A percentile compares a stretch with the other conserved stretches of the same genome.
Evolutionary conservation across 2,797 vertebrate species (phyloP).

Genomic region (Labroides dimidiatus): DNA sequence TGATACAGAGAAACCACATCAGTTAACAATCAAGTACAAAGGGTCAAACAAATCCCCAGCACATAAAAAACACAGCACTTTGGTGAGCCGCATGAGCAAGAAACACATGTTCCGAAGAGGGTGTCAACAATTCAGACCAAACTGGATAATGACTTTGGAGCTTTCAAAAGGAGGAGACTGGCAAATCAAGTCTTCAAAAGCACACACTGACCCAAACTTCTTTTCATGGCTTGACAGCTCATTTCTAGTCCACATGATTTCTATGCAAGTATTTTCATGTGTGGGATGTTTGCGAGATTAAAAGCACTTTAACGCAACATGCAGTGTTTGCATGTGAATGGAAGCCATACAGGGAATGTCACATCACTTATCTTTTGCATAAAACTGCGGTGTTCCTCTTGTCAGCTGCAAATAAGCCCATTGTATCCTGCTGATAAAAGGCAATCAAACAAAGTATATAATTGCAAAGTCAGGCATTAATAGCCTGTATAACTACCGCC

Average conservation of each 20-base stretch:
- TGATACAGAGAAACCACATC: conserved; percentile 33
- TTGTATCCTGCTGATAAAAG: conserved; percentile 79
- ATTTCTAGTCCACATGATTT: conserved; percentile 45
- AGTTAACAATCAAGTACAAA: conserved; percentile 62
- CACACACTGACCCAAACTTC: conserved; percentile 43
- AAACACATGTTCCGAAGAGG: conserved; percentile 52
- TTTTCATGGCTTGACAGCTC: conserved; percentile 61
- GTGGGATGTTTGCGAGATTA: conserved; percentile 54
- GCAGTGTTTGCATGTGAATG: conserved; percentile 72
- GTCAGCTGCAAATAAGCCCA: conserved; percentile 73
- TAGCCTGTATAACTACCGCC: conserved; percentile 80
- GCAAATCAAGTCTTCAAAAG: conserved; percentile 52
- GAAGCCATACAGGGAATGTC: conserved; percentile 59
- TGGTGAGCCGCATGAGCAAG: conserved; percentile 34
- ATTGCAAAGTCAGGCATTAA: conserved; percentile 83
- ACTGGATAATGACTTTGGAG: conserved; percentile 35
- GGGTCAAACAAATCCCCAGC: conserved; percentile 49
- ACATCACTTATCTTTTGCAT: conserved; percentile 76
- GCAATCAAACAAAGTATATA: conserved; percentile 83
- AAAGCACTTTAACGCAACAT: conserved; percentile 68
- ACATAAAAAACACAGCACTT: conserved; percentile 63
- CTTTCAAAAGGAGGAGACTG: conserved; percentile 30
- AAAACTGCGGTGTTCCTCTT: conserved; percentile 63
- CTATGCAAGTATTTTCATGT: conserved; percentile 50
- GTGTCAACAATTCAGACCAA: conserved; percentile 59